phyloP scores from a whole-genome alignment of 2,888 invertebrate species.

The Eupithecia tripunctaria region DNA sequence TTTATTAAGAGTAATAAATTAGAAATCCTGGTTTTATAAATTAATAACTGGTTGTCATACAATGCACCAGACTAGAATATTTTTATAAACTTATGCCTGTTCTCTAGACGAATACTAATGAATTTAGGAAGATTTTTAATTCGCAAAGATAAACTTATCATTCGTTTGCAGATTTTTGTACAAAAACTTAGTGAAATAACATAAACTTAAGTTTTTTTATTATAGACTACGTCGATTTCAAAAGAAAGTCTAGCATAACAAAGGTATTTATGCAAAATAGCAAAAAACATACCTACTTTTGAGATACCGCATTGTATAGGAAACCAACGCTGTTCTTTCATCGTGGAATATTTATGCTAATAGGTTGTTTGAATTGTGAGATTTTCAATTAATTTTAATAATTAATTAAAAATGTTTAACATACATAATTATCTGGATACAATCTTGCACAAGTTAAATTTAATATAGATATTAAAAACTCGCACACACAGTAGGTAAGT shows the following conservation, averaged over 20 bases:
- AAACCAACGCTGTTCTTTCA: conserved; percentile 18
- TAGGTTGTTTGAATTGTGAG: conserved; percentile 20
- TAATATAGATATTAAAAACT: conserved; percentile 7
- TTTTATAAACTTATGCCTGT: conserved; percentile 45
- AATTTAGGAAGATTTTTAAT: not conserved
- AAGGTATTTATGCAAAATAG: conserved; percentile 43
- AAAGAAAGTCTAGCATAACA: conserved; percentile 30
- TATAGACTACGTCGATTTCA: conserved; percentile 12
- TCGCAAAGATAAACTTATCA: not conserved
- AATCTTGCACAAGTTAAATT: conserved; percentile 8
- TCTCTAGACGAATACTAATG: conserved; percentile 39
- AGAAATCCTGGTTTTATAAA: conserved; percentile 29
- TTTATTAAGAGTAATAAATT: not conserved
- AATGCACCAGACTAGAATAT: conserved; percentile 49
- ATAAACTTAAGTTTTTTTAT: conserved; percentile 13
- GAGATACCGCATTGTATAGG: conserved; percentile 28
- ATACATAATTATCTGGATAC: conserved; percentile 17
- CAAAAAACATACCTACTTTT: conserved; percentile 33
- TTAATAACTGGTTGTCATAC: conserved; percentile 57
- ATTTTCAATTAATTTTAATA: conserved; percentile 26
- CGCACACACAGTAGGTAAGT: not conserved
- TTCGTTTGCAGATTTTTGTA: not conserved
- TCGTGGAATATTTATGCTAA: conserved; percentile 38
- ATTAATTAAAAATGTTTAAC: conserved; percentile 17
- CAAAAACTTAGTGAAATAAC: conserved; percentile 10